Percentiles rank a stretch among this genome's conserved stretches.
phyloP scores from a whole-genome alignment of 2,113 vertebrate genomes.

The Solenodon paradoxus region DNA sequence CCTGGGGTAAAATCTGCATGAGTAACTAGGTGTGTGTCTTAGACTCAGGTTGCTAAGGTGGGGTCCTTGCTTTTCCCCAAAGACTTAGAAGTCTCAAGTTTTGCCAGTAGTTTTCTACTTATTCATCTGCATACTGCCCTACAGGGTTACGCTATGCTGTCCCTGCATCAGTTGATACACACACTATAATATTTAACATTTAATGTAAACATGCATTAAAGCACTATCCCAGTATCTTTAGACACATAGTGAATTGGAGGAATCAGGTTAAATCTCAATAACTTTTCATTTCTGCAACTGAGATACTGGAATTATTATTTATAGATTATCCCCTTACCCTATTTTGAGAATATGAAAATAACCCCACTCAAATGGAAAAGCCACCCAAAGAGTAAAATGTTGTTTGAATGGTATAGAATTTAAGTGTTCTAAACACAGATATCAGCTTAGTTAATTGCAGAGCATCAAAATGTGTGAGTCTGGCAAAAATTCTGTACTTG shows the following conservation, averaged over 20 bases:
- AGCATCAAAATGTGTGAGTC: not conserved
- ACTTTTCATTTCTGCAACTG: constrained; percentile 26
- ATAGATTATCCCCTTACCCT: not conserved
- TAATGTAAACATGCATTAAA: not conserved
- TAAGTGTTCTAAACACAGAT: not conserved
- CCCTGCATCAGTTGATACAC: no score
- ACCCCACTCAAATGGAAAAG: not conserved
- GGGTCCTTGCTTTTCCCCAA: no score
- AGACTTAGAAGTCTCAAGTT: no score
- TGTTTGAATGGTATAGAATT: not conserved
- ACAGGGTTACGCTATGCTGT: no score
- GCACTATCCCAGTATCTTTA: not conserved
- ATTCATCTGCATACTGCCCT: no score
- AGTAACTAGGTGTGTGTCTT: no score
- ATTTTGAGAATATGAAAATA: not conserved
- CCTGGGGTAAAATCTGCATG: no score
- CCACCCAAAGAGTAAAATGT: not conserved
- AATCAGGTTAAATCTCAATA: constrained; percentile 22
- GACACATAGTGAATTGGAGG: constrained; percentile 18
- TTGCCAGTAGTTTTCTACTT: no score
- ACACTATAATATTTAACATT: not conserved
- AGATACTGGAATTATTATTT: constrained; percentile 45
- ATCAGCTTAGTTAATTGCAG: not conserved
- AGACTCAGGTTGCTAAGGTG: no score
- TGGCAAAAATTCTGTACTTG: not conserved